These are phyloP conservation scores for Lithophane semibrunnea DNA, from an alignment of 2,888 invertebrate genomes.

Conservation along the genomic window DNA sequence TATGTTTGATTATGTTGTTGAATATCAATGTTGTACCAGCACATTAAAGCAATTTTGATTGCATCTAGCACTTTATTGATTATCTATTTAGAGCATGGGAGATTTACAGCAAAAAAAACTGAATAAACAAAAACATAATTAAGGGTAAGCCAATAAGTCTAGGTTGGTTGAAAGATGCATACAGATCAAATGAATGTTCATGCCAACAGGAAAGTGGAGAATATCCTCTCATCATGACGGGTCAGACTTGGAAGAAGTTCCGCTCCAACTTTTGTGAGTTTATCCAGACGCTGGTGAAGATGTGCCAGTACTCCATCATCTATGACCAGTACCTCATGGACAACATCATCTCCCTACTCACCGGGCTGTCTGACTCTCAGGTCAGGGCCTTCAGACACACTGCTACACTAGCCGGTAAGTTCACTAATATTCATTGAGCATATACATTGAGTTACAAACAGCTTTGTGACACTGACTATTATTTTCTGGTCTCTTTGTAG, in stretches of 20 bases:
- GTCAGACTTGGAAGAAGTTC: conserved; percentile 99
- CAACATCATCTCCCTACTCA: conserved; percentile 98
- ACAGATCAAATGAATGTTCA: not conserved
- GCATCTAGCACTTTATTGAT: not conserved
- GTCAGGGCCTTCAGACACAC: conserved; percentile 98
- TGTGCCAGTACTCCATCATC: conserved; percentile 99
- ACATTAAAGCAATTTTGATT: not conserved
- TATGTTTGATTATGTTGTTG: not conserved
- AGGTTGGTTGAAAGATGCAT: not conserved
- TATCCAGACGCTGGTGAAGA: conserved; percentile 98
- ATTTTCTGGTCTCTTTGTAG: not conserved
- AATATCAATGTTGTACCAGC: not conserved
- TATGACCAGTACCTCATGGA: conserved; percentile 99
- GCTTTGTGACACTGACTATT: too few species aligned
- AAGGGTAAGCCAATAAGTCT: not conserved
- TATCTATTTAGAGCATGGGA: not conserved
- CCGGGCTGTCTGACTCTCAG: conserved; percentile 99
- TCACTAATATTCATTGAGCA: not conserved
- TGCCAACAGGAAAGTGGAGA: conserved; percentile 97
- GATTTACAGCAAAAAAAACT: not conserved
- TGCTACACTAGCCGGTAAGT: conserved; percentile 95
- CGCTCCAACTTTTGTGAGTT: conserved; percentile 99
- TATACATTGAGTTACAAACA: not conserved
- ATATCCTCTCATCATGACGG: conserved; percentile 99
- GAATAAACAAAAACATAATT: not conserved